Evolutionary conservation across 2,797 vertebrate genomes (phyloP), one percentile per base, ranked within the genome.

Genomic region (Sebastes melanostomus): DNA sequence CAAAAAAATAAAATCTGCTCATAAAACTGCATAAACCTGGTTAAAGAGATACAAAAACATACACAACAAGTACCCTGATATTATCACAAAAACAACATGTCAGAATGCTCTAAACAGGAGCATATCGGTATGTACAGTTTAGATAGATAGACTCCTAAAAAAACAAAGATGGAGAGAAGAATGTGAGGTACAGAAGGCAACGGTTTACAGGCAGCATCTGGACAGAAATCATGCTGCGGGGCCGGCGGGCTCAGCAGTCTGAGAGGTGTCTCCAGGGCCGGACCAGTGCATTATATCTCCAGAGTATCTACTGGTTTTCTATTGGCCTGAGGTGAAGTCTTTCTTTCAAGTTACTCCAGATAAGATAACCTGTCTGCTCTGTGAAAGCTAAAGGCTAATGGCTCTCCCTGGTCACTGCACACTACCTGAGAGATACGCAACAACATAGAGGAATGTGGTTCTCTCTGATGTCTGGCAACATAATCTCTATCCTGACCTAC

Each of bases 11-110:
- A 70, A 32, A 46, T n/a, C 20, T 58, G 56, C 25, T 69, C 29
- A 72, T 4, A 80, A 58, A 68, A 60, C 42, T 65, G 54, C 38
- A 74, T 42, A 71, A 75, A 71, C 74, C 56, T 77, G 54, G n/a
- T 22, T 55, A 71, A 67, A 86, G 18, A 84, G 11, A 83, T 36
- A 56, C 55, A 75, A 73, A 86, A 63, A 71, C 34, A 82, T 16
- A 71, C 30, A 80, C 9, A 72, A 88, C 77, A 89, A 80, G 92
- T 91, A 94, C 93, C 94, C 93, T 95, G 92, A 92, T 91, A 83
- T 72, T 79, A 68, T 86, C 59, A 84, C 67, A 77, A 80, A 63
- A 89, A 80, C 66, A 69, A 83, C 46, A 86, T 8, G 14, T 60
- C 54, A 62, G 27, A 81, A 71, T 62, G 29, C 42, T 86, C 52